phyloP scores from a whole-genome alignment of 2,888 invertebrate species.

The Parthenolecanium corni region DNA sequence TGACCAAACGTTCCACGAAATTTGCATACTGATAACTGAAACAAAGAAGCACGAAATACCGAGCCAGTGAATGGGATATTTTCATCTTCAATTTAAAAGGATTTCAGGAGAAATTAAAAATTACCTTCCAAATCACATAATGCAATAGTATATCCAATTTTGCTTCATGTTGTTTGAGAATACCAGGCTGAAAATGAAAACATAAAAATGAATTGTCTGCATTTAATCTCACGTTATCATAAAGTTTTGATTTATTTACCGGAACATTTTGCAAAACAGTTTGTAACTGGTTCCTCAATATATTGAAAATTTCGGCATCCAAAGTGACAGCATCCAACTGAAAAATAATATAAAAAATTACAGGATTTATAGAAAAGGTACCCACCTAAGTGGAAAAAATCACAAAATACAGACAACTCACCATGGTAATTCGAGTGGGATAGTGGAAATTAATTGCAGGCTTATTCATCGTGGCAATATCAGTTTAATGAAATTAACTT shows the following conservation, averaged over 20 bases:
- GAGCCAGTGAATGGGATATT: not conserved
- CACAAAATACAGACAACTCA: not conserved
- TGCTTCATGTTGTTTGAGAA: conserved; percentile 45
- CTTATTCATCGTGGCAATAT: not conserved
- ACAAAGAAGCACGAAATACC: conserved; percentile 10
- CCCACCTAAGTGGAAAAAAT: not conserved
- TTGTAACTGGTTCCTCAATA: conserved; percentile 54
- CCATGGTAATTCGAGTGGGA: conserved; percentile 7
- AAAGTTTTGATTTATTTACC: conserved; percentile 44
- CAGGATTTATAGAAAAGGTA: not conserved
- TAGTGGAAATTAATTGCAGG: not conserved
- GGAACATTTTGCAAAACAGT: conserved; percentile 54
- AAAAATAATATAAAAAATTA: not conserved
- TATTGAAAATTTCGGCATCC: conserved; percentile 62
- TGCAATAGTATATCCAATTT: conserved; percentile 59
- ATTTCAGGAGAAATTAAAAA: too few relatives aligned
- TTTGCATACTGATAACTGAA: conserved; percentile 33
- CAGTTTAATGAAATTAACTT: too few relatives aligned
- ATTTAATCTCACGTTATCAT: not conserved
- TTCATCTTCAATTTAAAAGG: not conserved
- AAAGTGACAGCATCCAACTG: conserved; percentile 68
- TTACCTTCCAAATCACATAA: conserved; percentile 51
- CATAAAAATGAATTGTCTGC: conserved; percentile 1
- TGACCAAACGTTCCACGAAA: conserved; percentile 60
- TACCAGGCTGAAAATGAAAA: conserved; percentile 46